phyloP scores from a whole-genome alignment of 2,888 invertebrate species.

The Octonoba sinensis region DNA sequence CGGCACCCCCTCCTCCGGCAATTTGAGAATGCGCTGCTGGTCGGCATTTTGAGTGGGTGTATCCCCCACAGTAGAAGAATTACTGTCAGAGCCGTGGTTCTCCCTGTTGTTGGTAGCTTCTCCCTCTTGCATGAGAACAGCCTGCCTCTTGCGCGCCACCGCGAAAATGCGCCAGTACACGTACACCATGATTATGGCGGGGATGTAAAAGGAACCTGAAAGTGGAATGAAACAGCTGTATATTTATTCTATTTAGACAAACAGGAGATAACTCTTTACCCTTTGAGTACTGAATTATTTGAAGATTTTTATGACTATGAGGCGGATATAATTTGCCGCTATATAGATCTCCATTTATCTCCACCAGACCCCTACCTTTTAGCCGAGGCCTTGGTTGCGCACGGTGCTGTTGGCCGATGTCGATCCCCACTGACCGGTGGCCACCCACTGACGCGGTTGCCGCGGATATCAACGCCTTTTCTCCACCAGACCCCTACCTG shows the following conservation, averaged over 20 bases:
- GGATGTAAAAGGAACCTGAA: constrained; percentile 69
- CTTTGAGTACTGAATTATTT: constrained; percentile 1
- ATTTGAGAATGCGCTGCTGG: constrained; percentile 41
- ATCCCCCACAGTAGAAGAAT: constrained; percentile 54
- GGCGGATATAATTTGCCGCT: too few species aligned
- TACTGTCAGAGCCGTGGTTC: constrained; percentile 52
- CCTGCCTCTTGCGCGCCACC: constrained; percentile 66
- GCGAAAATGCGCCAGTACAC: constrained; percentile 70
- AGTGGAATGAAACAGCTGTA: background rate
- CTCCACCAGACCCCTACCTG: too few species aligned
- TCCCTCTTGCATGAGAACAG: constrained; percentile 52
- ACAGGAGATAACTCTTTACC: background rate
- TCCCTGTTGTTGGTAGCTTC: constrained; percentile 25
- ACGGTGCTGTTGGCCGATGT: too few species aligned
- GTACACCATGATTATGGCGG: constrained; percentile 69
- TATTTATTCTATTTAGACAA: too few species aligned
- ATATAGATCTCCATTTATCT: too few species aligned
- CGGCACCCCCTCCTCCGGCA: background rate
- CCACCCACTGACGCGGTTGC: too few species aligned
- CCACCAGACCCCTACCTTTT: too few species aligned
- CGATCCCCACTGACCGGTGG: too few species aligned
- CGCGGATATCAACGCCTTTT: too few species aligned
- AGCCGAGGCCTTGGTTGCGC: too few species aligned
- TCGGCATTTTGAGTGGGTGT: constrained; percentile 16
- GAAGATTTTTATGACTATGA: background rate